phyloP scores from a whole-genome alignment of 2,797 vertebrate species.

The Catharus ustulatus region DNA sequence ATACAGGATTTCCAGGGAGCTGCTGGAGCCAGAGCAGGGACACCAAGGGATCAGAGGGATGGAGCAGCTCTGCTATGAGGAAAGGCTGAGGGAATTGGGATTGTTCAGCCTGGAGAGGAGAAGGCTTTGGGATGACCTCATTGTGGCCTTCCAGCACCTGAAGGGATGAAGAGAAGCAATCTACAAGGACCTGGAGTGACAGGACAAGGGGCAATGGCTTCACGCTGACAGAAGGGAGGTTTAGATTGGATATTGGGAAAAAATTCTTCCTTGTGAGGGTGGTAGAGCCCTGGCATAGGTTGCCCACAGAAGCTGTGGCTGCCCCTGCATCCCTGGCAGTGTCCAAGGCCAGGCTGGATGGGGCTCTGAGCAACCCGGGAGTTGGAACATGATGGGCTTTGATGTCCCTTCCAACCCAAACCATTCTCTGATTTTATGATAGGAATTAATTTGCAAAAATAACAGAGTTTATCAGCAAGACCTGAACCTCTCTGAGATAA shows the following conservation, averaged over 20 bases:
- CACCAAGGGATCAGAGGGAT: neutral
- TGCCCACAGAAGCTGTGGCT: neutral
- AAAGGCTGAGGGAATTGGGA: neutral
- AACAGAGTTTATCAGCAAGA: neutral
- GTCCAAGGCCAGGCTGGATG: neutral
- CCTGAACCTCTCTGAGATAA: neutral
- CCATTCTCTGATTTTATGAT: neutral
- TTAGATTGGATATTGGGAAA: accelerated
- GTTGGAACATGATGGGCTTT: accelerated
- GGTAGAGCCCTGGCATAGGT: accelerated
- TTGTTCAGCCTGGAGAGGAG: neutral
- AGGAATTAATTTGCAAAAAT: neutral
- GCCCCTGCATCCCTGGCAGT: neutral
- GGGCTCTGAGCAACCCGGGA: accelerated
- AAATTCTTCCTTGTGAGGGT: neutral
- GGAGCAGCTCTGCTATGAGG: neutral
- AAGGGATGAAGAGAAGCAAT: neutral
- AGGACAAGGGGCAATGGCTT: neutral
- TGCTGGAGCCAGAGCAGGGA: neutral
- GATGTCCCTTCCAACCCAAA: neutral
- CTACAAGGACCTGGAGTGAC: neutral
- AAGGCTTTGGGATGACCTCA: neutral
- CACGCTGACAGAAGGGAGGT: neutral
- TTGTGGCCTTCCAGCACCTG: neutral
- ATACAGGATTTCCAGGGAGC: neutral